Percentiles rank a stretch among this genome's conserved stretches.
phyloP scores from a whole-genome alignment of 2,113 vertebrate genomes.

The Microtus montanus region DNA sequence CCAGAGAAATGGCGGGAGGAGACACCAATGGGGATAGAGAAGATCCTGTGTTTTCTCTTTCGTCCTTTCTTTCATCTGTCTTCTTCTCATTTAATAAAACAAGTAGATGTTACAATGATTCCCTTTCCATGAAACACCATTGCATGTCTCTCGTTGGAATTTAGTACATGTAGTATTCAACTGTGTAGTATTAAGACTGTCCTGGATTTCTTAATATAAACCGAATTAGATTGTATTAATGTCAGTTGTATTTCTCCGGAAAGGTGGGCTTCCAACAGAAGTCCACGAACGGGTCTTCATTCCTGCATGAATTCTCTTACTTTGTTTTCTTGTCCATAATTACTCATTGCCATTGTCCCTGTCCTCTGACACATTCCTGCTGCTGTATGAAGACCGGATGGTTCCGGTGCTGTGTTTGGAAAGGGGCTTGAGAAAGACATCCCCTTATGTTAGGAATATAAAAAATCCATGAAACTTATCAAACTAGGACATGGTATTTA shows the following conservation, averaged over 20 bases:
- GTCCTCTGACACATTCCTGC: not conserved
- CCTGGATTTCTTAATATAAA: not conserved
- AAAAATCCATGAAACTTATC: not conserved
- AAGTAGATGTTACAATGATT: not conserved
- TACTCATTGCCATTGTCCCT: not conserved
- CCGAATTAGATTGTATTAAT: not conserved
- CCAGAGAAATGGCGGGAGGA: not conserved
- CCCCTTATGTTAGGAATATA: not conserved
- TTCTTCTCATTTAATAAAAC: constrained; percentile 22
- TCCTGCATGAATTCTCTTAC: not conserved
- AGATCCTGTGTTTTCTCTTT: not conserved
- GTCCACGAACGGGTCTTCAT: not conserved
- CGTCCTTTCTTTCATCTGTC: not conserved
- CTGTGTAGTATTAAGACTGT: not conserved
- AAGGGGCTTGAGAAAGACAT: not conserved
- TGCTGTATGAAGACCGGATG: not conserved
- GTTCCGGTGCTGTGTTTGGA: not conserved
- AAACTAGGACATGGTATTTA: not conserved
- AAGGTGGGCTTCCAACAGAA: not conserved
- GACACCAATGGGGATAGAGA: not conserved
- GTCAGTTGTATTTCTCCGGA: not conserved
- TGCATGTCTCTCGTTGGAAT: not conserved
- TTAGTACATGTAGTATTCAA: not conserved
- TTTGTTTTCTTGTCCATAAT: not conserved
- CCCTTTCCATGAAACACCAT: not conserved